Base-by-base conservation (phyloP, 2,888 invertebrate genomes). In the Drosophila conformis region DNA sequence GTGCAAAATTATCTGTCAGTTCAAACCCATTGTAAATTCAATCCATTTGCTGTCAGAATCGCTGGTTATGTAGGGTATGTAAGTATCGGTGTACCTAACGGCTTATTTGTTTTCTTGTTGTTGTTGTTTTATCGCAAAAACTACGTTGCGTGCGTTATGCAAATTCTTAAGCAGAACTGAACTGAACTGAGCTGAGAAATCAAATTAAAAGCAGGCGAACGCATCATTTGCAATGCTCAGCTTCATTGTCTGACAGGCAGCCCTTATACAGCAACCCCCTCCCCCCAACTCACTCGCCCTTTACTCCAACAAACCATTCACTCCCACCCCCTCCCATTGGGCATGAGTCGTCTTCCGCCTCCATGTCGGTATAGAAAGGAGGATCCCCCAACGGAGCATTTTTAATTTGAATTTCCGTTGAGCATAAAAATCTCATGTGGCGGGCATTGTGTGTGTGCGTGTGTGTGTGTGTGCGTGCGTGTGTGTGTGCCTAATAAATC, bases 401-500 rank as follows among this genome's bases (percentile, higher is more conserved):
- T 90, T 91, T 90, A 91, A 91, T 91, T 91, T 91, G 90, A 84
- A 91, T 92, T 91, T 91, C 92, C 91, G 92, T 79, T 89, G 66
- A 81, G 84, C 83, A 88, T 76, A 81, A 84, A 86, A 86, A 71
- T 69, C 69, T 70, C 75, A 78, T 76, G 72, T 75, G 70, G 63
- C 66, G n/a, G 29, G 49, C 52, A n/a, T 42, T 18, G 33, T 46
- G 49, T 18, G 27, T 27, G 27, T 18, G 27, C 18, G 27, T 25
- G 46, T 25, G 10, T 2, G 40, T 52, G 66, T 49, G 42, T 31
- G 42, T 42, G 49, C 42, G 61, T 11, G 49, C 1, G 78, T 71
- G 68, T 68, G 69, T 68, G 63, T 66, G 70, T 36, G 79, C 76
- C 88, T 89, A 90, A 88, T 88, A 88, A 88, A 88, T 88, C 87